Conservation (phyloP, 2,888 invertebrate species). For the Nysson spinosus region DNA sequence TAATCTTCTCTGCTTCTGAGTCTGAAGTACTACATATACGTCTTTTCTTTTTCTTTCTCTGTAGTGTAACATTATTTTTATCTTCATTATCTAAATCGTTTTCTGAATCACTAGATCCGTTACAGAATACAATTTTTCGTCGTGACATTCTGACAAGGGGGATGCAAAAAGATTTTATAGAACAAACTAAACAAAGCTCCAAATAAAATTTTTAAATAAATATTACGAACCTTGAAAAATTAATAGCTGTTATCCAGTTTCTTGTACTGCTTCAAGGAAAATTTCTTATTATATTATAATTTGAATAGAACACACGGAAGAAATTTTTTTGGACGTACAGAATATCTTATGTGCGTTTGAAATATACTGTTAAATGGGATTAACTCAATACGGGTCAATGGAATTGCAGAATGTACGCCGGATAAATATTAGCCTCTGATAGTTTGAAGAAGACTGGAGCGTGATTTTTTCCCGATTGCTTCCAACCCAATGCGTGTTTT, state of each 20-base stretch:
- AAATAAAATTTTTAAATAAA: constrained; percentile 18
- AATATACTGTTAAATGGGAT: too few species aligned
- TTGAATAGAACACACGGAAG: too few species aligned
- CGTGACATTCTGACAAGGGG: constrained; percentile 18
- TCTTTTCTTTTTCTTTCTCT: constrained; percentile 14
- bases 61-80: constrained; percentile 13
- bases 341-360: too few species aligned
- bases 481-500: too few species aligned
- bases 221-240: constrained; percentile 25
- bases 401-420: too few species aligned
- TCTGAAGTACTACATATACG: constrained; percentile 12
- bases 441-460: too few species aligned
- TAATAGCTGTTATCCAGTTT: constrained; percentile 24
- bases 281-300: constrained; percentile 22
- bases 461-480: too few species aligned
- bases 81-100: constrained; percentile 17
- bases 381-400: too few species aligned
- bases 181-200: constrained; percentile 21
- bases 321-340: too few species aligned
- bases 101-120: constrained; percentile 13
- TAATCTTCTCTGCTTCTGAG: constrained; percentile 10
- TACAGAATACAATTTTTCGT: constrained; percentile 9
- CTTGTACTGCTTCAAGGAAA: constrained; percentile 22
- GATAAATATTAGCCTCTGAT: too few species aligned
- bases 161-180: constrained; percentile 26